phyloP scores from a whole-genome alignment of 2,113 vertebrate species.

The Ophiodon elongatus region DNA sequence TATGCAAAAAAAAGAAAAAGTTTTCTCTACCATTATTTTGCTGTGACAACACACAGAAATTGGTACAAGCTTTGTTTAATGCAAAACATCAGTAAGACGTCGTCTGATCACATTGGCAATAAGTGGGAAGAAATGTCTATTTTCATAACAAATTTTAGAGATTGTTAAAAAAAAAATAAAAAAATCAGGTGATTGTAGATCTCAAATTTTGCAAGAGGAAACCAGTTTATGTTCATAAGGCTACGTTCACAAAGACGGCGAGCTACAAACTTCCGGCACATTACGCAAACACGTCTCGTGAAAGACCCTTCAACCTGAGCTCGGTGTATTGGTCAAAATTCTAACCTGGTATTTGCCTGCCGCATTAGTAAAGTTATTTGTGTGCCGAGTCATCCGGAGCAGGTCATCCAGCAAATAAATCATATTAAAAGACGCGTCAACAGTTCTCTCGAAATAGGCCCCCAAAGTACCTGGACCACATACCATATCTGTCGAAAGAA shows the following conservation, averaged over 20 bases:
- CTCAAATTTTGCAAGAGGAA: background rate
- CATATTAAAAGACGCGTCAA: constrained; percentile 79
- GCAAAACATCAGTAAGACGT: background rate
- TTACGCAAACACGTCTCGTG: background rate
- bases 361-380: constrained; percentile 76
- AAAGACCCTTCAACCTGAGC: background rate
- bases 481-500: constrained; percentile 69
- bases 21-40: background rate
- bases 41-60: background rate
- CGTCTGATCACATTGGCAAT: background rate
- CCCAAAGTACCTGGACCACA: constrained; percentile 74
- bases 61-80: background rate
- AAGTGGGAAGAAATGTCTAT: background rate
- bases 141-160: constrained; percentile 12
- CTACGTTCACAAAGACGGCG: background rate
- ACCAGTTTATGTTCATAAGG: background rate
- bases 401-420: constrained; percentile 76
- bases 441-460: constrained; percentile 78
- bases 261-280: background rate
- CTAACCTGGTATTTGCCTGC: constrained; percentile 61
- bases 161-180: background rate
- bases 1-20: background rate
- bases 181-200: background rate
- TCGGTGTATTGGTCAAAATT: constrained; percentile 38
- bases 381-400: constrained; percentile 70